Evolutionary conservation across 2,888 invertebrate genomes (phyloP), one percentile per base, ranked within the genome.

Genomic region (Hirtodrosophila duncani): DNA sequence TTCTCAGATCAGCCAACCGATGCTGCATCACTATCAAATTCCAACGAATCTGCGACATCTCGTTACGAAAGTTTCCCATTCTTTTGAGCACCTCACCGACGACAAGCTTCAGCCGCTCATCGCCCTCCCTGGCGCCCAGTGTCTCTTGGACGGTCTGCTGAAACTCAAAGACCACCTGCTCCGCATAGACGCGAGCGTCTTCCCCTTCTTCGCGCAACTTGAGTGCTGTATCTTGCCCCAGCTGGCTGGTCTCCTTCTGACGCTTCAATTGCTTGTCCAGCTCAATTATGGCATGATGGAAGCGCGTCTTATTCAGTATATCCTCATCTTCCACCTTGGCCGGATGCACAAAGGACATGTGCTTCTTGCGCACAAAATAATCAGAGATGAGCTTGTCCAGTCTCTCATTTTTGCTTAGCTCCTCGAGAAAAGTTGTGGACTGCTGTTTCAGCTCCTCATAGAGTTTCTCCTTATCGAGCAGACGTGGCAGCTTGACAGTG

Each of bases 401-500:
- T 0, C 0, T 3, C 0, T 3, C 7, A 1, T 30, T 29, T 0
- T 9, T 1, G 0, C 4, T 0, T 0, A 1, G 0, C 5, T 50
- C 48, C 0, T 9, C 13, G 0, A 2, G 3, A 0, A 36, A 9
- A 2, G 33, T 1, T 0, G 7, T 0, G 1, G 13, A 0, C 2
- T 51, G 1, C 0, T 4, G 0, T 0, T 2, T 0, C 1, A 75
- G 34, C 1, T 31, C 1, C 0, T 9, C 4, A 0, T 42, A 2
- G 10, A 69, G 2, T 9, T 67, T 75, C 0, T 18, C 1, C 7
- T 42, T 59, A 8, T 75, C 67, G 0, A 70, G 30, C 0, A 21
- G 0, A 0, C 8, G 34, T 0, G 0, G 0, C 2, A 50, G 10
- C 0, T 5, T 31, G 2, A 3, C 10, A 0, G 3, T 0, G 1